Base-by-base conservation (phyloP, 2,113 vertebrate genomes). In the Montifringilla adamsi region DNA sequence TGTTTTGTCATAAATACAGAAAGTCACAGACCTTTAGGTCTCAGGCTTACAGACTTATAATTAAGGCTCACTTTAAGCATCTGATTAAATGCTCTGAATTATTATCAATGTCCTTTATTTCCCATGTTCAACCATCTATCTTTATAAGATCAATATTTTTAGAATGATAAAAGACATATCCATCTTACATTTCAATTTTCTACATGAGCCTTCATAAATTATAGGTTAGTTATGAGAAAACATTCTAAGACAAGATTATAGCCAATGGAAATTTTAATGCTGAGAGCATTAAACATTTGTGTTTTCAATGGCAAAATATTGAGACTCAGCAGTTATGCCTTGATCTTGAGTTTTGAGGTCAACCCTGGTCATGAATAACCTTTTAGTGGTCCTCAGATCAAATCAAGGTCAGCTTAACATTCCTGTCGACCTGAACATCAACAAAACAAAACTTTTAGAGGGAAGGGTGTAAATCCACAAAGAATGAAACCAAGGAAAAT, bases 401-500 rank as follows among this genome's bases (percentile, higher is more conserved):
- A 90, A 87, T 89, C 79, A 88, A 91, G 93, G 80, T 97, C 86
- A 92, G 63, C 60, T 95, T 80, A 85, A 94, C 64, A 90, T 94
- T 94, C 66, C 31, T 75, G 81, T 90, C 41, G 44, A 78, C 75
- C 3, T 63, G 58, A 90, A 81, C 30, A 82, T 87, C 89, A 60
- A 44, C 26, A 87, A 96, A 95, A 52, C 63, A 94, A 80, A 84
- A 77, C 22, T 73, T 91, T 85, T 53, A 88, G 74, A 92, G 66
- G 63, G 85, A 91, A 94, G 84, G 27, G 81, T 93, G 10, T 95
- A 94, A 93, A 92, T 94, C 95, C 90, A 96, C 94, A 96, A 94
- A 91, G 80, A 94, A 70, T 31, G 68, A 88, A 94, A 96, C 94
- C 94, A 97, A 96, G 68, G 79, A 88, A 96, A 97, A 96, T 95